Conservation (phyloP, 2,797 vertebrate species). For the Aplochiton taeniatus region DNA sequence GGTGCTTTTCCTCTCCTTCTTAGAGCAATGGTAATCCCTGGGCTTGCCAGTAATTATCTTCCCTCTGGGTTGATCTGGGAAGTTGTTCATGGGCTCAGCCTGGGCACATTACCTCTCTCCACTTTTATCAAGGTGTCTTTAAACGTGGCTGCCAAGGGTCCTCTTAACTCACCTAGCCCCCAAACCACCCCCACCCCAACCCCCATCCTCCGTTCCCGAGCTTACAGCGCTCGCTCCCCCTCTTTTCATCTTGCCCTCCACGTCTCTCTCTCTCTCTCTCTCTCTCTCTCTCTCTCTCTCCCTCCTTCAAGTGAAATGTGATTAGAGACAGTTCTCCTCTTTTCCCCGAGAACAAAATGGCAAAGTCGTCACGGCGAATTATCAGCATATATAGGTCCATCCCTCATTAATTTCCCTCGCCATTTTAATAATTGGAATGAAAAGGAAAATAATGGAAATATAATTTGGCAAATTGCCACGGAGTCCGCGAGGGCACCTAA, state of each 20-base stretch:
- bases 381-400: slow-evolving; percentile 52
- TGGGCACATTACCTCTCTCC: slow-evolving; percentile 58
- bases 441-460: slow-evolving; percentile 69
- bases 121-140: slow-evolving; percentile 69
- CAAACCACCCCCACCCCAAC: neutral
- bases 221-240: neutral
- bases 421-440: slow-evolving; percentile 69
- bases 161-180: slow-evolving; percentile 56
- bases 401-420: slow-evolving; percentile 66
- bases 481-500: slow-evolving; percentile 51
- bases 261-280: neutral
- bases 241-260: neutral
- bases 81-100: slow-evolving; percentile 67
- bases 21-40: slow-evolving; percentile 72
- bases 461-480: slow-evolving; percentile 67
- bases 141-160: slow-evolving; percentile 69
- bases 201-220: slow-evolving; percentile 53
- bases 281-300: slow-evolving; percentile 1
- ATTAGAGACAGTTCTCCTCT: slow-evolving; percentile 47
- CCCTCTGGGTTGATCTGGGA: slow-evolving; percentile 67
- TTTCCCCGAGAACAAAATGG: slow-evolving; percentile 12
- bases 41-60: slow-evolving; percentile 75
- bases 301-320: slow-evolving; percentile 52
- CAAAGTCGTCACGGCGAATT: slow-evolving; percentile 50
- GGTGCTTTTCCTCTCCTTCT: slow-evolving; percentile 69